phyloP scores from a whole-genome alignment of 2,888 invertebrate species.

The Eupithecia vulgata region DNA sequence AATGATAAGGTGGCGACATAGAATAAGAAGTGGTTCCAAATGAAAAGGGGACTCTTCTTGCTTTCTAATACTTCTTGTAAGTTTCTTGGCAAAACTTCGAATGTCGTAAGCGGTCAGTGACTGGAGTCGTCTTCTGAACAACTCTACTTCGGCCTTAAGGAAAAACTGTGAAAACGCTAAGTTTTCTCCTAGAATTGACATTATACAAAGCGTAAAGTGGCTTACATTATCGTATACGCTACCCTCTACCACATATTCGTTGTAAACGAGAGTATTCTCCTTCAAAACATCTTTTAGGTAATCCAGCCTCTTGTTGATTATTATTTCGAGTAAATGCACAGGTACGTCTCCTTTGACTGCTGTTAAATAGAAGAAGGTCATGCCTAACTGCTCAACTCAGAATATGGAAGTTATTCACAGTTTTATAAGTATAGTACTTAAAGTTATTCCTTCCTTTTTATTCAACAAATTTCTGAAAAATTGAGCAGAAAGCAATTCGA shows the following conservation, averaged over 20 bases:
- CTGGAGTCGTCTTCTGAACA: slow-evolving; percentile 62
- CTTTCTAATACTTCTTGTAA: slow-evolving; percentile 64
- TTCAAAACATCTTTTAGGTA: slow-evolving; percentile 73
- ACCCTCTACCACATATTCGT: slow-evolving; percentile 84
- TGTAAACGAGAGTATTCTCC: slow-evolving; percentile 62
- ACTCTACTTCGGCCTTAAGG: slow-evolving; percentile 63
- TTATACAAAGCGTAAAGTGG: slow-evolving; percentile 82
- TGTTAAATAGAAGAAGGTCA: slow-evolving; percentile 84
- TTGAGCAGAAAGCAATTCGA: neutral
- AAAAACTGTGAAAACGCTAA: slow-evolving; percentile 63
- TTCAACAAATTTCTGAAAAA: neutral
- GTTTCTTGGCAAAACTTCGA: slow-evolving; percentile 68
- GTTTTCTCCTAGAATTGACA: slow-evolving; percentile 62
- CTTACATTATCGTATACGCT: slow-evolving; percentile 84
- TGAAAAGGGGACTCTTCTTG: slow-evolving; percentile 45
- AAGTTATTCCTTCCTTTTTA: neutral
- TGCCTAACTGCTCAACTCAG: slow-evolving; percentile 1
- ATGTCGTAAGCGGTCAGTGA: slow-evolving; percentile 65
- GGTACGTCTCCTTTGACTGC: slow-evolving; percentile 82
- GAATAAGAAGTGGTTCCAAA: slow-evolving; percentile 56
- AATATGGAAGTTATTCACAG: neutral
- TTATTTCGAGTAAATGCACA: slow-evolving; percentile 81
- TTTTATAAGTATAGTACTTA: too few species aligned
- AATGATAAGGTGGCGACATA: slow-evolving; percentile 67
- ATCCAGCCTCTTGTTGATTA: slow-evolving; percentile 77